phyloP scores from a whole-genome alignment of 2,113 vertebrate genomes.

The Dromaius novaehollandiae region DNA sequence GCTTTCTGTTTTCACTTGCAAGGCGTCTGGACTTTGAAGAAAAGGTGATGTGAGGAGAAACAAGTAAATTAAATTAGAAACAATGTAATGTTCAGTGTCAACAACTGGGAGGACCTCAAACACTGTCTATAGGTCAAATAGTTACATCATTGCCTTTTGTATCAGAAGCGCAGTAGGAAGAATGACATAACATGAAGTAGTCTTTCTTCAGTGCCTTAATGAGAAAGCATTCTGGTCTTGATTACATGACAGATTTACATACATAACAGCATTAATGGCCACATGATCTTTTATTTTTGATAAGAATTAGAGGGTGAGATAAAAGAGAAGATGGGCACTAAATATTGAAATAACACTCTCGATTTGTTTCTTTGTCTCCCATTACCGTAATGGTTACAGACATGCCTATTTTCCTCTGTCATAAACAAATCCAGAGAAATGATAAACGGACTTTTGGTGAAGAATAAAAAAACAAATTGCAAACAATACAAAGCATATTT shows the following conservation, averaged over 20 bases:
- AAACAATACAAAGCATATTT: background rate
- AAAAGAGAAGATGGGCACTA: background rate
- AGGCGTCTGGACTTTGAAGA: background rate
- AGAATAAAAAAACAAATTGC: background rate
- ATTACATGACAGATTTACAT: background rate
- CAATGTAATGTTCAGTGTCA: background rate
- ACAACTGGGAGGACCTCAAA: background rate
- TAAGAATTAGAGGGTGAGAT: background rate
- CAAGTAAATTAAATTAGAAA: background rate
- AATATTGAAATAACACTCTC: background rate
- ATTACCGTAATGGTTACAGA: background rate
- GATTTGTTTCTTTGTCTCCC: background rate
- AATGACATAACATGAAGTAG: background rate
- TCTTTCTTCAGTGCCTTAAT: background rate
- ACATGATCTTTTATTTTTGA: background rate
- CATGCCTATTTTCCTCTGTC: background rate
- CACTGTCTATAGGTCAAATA: too few species aligned
- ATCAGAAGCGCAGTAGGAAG: background rate
- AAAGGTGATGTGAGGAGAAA: background rate
- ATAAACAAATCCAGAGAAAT: background rate
- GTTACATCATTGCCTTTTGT: too few species aligned
- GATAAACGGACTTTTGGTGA: background rate
- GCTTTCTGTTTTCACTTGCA: background rate
- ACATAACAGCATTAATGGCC: background rate
- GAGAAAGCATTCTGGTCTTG: background rate